Evolutionary conservation across 2,797 vertebrate genomes (phyloP).

Genomic region (Astyanax mexicanus): DNA sequence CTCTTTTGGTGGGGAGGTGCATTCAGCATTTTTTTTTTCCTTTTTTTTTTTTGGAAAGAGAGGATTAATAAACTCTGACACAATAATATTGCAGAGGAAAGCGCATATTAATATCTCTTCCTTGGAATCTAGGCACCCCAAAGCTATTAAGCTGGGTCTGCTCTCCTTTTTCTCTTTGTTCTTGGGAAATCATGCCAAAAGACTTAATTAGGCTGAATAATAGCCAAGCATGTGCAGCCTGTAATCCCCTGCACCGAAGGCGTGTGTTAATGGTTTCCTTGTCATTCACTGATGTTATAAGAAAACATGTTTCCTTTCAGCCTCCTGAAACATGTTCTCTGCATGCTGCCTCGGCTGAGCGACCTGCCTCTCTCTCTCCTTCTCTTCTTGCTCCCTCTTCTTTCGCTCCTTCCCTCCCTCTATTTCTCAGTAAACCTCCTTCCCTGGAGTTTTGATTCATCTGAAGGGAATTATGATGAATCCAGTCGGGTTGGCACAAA

Average conservation of each 20-base stretch:
- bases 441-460: constrained; percentile 54
- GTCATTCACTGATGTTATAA: constrained; percentile 79
- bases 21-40: neutral
- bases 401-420: neutral
- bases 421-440: constrained; percentile 1
- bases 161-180: constrained; percentile 79
- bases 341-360: constrained; percentile 46
- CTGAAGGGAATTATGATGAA: constrained; percentile 71
- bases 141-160: constrained; percentile 76
- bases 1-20: neutral
- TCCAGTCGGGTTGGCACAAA: constrained; percentile 61
- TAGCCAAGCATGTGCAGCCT: constrained; percentile 79
- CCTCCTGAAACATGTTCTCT: constrained; percentile 70
- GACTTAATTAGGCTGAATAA: constrained; percentile 85
- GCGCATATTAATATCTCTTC: constrained; percentile 64
- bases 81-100: constrained; percentile 56
- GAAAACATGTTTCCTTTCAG: constrained; percentile 79
- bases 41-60: constrained; percentile 30
- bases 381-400: constrained; percentile 36
- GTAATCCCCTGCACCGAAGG: constrained; percentile 80
- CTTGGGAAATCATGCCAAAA: constrained; percentile 77
- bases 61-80: constrained; percentile 53
- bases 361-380: constrained; percentile 43
- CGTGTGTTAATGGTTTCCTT: constrained; percentile 83
- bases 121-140: constrained; percentile 67